Evolutionary conservation across 1,140 invertebrate genomes (phyloP), one percentile per base, ranked within the genome.

Genomic region (Calliopsis andreniformis): DNA sequence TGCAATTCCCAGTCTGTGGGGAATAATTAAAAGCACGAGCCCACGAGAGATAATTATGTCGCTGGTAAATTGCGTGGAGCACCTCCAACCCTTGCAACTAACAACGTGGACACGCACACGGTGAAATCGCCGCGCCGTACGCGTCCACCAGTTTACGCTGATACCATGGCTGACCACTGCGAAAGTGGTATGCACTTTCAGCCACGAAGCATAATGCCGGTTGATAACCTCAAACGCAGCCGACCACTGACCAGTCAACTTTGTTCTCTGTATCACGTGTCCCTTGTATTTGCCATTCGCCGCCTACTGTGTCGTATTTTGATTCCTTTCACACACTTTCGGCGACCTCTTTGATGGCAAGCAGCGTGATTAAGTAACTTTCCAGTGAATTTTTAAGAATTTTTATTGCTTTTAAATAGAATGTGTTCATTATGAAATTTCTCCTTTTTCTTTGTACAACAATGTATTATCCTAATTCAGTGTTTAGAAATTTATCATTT

Each of bases 11-110:
- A 25, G 73, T 25, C 66, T 66, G 56, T 79, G 56, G 77, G 71
- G 77, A 79, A 79, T 79, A 79, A 79, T 79, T 79, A 79, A 79
- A 79, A 79, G 77, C 72, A 79, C 77, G 70, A 66, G 72, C 71
- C 77, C 72, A 68, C 62, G 53, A 61, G 77, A 76, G 72, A 76
- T 79, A 79, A 79, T 79, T 79, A 79, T 79, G 62, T 66, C 49
- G 71, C 42, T 63, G 30, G 77, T 79, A 79, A 76, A 79, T 79
- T 76, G 63, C 71, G 45, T 47, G 71, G 39, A 39, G 64, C 63
- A 18, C 55, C 72, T 56, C 51, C n/a, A 39, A 45, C 62, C 43
- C 49, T 73, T 45, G n/a, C 53, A 39, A 49, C 35, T 43, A 39
- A 66, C 49, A 66, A 30, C 61, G 32, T 28, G n/a, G 35, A 14